Percentiles rank a stretch among this genome's conserved stretches.
Conservation (phyloP, 2,797 vertebrate genomes). For the Squalus acanthias region DNA sequence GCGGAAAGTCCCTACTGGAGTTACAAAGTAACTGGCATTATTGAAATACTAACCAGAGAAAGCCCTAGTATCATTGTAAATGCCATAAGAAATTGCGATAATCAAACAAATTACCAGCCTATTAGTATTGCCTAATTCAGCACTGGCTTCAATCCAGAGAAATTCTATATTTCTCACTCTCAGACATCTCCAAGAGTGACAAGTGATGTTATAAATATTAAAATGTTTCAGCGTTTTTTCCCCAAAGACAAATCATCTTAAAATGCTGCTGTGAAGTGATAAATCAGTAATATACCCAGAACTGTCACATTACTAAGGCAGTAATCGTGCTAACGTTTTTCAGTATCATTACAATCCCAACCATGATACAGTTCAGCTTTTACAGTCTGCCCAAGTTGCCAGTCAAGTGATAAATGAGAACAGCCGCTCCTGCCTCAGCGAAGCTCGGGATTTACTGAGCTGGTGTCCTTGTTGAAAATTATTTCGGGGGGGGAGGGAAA, state of each 20-base stretch:
- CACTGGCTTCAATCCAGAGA: constrained; percentile 15
- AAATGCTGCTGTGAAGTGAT: constrained; percentile 37
- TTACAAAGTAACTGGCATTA: constrained; percentile 2
- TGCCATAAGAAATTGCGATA: constrained; percentile 14
- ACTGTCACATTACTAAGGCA: constrained; percentile 36
- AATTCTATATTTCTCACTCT: constrained; percentile 11
- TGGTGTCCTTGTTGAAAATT: background rate
- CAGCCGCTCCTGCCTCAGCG: background rate
- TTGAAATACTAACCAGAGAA: background rate
- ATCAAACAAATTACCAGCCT: constrained; percentile 32
- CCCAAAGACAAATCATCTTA: constrained; percentile 29
- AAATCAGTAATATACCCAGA: constrained; percentile 36
- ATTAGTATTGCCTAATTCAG: constrained; percentile 25
- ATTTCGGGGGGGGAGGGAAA: background rate
- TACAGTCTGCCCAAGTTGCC: constrained; percentile 22
- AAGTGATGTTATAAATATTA: constrained; percentile 37
- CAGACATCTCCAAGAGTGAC: constrained; percentile 31
- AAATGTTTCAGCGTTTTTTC: constrained; percentile 32
- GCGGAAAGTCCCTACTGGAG: background rate
- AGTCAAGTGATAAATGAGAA: background rate
- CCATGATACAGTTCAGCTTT: constrained; percentile 37
- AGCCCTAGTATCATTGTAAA: background rate
- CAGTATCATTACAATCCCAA: constrained; percentile 31
- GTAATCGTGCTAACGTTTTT: constrained; percentile 23
- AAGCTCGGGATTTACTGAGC: background rate